Base-by-base conservation (phyloP, 2,113 vertebrate genomes). In the Strix aluco region DNA sequence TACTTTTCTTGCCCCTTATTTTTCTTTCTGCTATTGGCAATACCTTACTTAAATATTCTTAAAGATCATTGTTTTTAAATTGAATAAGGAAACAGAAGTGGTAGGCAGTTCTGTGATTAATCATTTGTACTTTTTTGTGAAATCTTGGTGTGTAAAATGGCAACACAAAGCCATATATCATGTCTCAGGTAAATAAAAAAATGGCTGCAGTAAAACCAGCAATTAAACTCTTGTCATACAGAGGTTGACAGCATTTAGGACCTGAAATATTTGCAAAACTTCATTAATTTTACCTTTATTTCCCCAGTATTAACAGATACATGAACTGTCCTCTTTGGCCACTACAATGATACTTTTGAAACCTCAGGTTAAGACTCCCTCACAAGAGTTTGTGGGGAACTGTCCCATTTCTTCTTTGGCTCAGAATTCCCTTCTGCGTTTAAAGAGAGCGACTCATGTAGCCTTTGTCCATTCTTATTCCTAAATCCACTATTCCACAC, bases 21-120 rank as follows among this genome's bases (percentile, higher is more conserved):
- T 82, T 81, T 69, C 34, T 65, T 92, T 77, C 63, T 65, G 20
- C 51, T 66, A 15, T 72, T 93, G 67, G 5, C 51, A 93, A 57
- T 42, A 78, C 4, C 42, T 90, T 49, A 51, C 57, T 59, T 93
- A 94, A 95, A 67, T 90, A 96, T 93, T 94, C 79, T 95, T 95
- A 70, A 85, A 90, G 54, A 74, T 62, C 21, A 44, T 38, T 78
- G 18, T 55, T 96, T 97, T 95, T 65, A 86, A 81, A 40, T 61
- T 81, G 30, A 58, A 67, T 52, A 86, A 72, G 47, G 51, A 89
- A 66, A 74, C 27, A 82, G 34, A 59, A 78, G 34, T 25, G 30
- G n/a, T 36, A 81, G 52, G 36, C 73, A 74, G 81, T 86, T 83
- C 30, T 86, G 55, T 77, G 69, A 77, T 73, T 90, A 58, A 86